phyloP scores from a whole-genome alignment of 2,113 vertebrate species.

The Bungarus multicinctus region DNA sequence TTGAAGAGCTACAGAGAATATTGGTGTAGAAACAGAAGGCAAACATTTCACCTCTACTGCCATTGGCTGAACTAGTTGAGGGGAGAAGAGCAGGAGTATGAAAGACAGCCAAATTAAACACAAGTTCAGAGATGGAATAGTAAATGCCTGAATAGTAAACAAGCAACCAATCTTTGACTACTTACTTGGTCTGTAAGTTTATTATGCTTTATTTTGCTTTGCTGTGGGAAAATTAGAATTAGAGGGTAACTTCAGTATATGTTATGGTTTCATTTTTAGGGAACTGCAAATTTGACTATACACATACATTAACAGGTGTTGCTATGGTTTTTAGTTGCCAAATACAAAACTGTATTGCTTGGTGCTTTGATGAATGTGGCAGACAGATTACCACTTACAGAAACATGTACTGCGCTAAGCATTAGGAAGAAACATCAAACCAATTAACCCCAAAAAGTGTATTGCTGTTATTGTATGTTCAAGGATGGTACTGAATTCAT shows the following conservation, averaged over 20 bases:
- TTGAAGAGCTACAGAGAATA: neutral
- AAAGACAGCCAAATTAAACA: neutral
- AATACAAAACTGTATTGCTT: neutral
- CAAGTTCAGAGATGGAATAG: neutral
- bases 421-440: no score
- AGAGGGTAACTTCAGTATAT: neutral
- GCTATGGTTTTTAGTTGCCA: neutral
- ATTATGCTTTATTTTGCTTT: neutral
- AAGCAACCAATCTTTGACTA: neutral
- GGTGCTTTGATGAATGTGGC: no score
- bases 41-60: neutral
- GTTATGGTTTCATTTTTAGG: neutral
- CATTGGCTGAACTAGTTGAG: neutral
- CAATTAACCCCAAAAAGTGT: no score
- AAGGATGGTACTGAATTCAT: no score
- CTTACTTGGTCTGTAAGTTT: neutral
- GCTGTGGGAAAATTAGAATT: neutral
- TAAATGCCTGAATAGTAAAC: neutral
- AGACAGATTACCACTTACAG: no score
- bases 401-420: no score
- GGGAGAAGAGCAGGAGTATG: neutral
- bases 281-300: neutral
- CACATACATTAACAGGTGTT: neutral
- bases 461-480: no score
- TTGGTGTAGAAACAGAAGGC: neutral